These are phyloP conservation scores for Glyptemys insculpta DNA, from an alignment of 2,797 vertebrate species.

Conservation along the genomic window DNA sequence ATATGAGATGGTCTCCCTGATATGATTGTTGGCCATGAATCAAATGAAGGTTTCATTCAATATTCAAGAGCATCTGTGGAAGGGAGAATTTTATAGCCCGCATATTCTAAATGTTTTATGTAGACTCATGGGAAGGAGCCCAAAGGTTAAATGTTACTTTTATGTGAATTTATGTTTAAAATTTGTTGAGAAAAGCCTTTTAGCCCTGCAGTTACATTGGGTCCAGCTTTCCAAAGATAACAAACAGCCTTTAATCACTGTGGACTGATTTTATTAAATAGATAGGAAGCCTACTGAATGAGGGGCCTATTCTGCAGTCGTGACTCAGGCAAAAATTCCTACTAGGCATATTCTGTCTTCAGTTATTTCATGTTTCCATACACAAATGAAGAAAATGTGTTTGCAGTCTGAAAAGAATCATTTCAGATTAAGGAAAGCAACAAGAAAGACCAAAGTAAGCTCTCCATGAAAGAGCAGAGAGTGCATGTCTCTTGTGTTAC, in stretches of 20 bases:
- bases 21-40: neutral
- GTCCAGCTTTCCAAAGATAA: neutral
- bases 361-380: neutral
- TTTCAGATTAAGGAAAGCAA: neutral
- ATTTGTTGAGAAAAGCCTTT: neutral
- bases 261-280: neutral
- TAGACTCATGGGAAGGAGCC: neutral
- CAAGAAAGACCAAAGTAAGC: neutral
- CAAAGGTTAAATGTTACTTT: neutral
- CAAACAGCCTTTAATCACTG: neutral
- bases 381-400: neutral
- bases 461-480: neutral
- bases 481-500: neutral
- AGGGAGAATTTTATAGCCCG: neutral
- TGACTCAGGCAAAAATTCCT: neutral
- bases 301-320: neutral
- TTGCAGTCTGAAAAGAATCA: neutral
- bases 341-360: neutral
- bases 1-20: neutral
- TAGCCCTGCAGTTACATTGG: neutral
- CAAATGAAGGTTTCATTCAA: slow-evolving; percentile 24
- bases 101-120: neutral
- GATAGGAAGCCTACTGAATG: neutral
- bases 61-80: neutral
- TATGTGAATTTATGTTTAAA: neutral